phyloP scores from a whole-genome alignment of 1,140 invertebrate genomes.

The Bombus confusus region DNA sequence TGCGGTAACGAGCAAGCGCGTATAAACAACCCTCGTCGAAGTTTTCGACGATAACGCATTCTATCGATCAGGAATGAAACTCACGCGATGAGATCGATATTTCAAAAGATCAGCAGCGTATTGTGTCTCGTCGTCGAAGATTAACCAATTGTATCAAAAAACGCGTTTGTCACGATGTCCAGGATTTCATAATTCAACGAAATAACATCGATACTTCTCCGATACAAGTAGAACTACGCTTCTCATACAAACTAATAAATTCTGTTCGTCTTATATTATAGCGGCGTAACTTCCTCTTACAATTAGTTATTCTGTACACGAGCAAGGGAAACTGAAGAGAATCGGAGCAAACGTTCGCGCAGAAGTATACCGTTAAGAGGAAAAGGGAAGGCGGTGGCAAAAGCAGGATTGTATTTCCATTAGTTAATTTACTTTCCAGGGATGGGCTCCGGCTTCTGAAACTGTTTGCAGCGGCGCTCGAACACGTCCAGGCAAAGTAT shows the following conservation, averaged over 20 bases:
- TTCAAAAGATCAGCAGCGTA: not conserved
- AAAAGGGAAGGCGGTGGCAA: not conserved
- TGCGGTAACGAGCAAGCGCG: not conserved
- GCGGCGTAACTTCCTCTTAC: not conserved
- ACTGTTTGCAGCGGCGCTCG: constrained; percentile 60
- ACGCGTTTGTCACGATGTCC: no score
- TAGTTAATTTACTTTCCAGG: constrained; percentile 67
- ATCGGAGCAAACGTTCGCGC: constrained; percentile 18
- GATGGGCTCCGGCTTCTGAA: constrained; percentile 38
- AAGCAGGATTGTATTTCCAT: constrained; percentile 68
- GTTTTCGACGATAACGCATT: not conserved
- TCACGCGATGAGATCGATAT: not conserved
- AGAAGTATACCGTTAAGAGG: constrained; percentile 18
- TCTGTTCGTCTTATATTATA: not conserved
- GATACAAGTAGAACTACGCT: no score
- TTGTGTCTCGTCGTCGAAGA: not conserved
- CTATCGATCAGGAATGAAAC: not conserved
- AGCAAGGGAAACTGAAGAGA: not conserved
- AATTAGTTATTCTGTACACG: not conserved
- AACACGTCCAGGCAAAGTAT: constrained; percentile 61
- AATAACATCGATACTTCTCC: no score
- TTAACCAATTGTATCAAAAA: no score
- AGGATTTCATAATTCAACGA: no score
- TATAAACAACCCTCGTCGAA: no score
- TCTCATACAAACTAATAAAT: not conserved